These are phyloP conservation scores for Isotomurus palustris DNA, from an alignment of 2,888 invertebrate genomes.

Conservation along the genomic window DNA sequence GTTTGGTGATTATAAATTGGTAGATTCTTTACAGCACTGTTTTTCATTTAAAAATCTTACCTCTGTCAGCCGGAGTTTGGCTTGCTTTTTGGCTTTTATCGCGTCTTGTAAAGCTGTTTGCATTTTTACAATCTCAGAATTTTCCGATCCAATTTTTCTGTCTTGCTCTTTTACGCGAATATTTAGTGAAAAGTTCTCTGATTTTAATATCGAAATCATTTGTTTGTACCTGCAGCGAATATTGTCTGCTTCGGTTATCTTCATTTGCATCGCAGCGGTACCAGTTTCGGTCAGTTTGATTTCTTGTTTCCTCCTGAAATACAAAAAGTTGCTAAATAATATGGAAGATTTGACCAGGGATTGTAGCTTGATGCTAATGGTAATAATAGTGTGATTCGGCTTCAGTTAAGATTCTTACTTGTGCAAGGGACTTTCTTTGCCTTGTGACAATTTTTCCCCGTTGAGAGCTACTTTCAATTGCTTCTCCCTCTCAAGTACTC, in stretches of 20 bases:
- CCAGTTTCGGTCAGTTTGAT: constrained; percentile 41
- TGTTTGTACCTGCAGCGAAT: constrained; percentile 40
- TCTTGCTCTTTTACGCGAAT: constrained; percentile 33
- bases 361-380: too few relatives aligned
- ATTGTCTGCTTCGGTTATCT: constrained; percentile 45
- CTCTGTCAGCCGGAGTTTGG: constrained; percentile 25
- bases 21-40: neutral
- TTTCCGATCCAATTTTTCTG: constrained; percentile 25
- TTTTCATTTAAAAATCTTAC: neutral
- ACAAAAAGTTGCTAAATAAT: too few relatives aligned
- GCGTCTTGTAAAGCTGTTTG: constrained; percentile 31
- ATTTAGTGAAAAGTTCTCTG: constrained; percentile 39
- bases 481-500: constrained; percentile 30
- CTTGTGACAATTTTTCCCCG: neutral
- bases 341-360: too few relatives aligned
- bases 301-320: constrained; percentile 24
- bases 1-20: neutral
- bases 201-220: constrained; percentile 38
- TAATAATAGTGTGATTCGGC: neutral
- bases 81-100: constrained; percentile 33
- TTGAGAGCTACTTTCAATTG: neutral
- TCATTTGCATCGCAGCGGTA: constrained; percentile 44
- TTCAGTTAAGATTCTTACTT: neutral
- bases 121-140: constrained; percentile 33
- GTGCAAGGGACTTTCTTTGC: neutral